Percentiles rank a stretch among this genome's conserved stretches.
Evolutionary conservation across 2,888 invertebrate species (phyloP).

Genomic region (Plagiodera versicolora): DNA sequence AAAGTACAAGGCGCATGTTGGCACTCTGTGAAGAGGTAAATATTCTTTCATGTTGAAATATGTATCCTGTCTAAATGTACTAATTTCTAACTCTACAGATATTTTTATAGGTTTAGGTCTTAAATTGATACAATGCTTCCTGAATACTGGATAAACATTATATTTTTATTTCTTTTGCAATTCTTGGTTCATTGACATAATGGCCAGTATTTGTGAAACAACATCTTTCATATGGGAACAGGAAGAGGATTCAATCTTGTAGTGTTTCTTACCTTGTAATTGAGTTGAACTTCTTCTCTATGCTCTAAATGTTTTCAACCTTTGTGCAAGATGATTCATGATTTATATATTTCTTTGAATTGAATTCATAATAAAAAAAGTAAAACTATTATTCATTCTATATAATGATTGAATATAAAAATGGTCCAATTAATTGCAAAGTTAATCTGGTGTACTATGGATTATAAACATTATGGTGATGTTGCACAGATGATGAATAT

Average conservation of each 20-base stretch:
- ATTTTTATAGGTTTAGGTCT: constrained; percentile 26
- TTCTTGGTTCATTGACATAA: neutral
- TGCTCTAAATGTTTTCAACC: constrained; percentile 40
- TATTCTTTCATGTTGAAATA: constrained; percentile 32
- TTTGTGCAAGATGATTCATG: constrained; percentile 27
- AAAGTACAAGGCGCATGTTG: constrained; percentile 91
- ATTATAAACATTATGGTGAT: too few species aligned
- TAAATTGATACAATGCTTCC: constrained; percentile 13
- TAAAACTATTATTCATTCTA: too few species aligned
- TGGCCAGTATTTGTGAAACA: constrained; percentile 21
- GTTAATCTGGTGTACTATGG: too few species aligned
- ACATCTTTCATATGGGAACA: constrained; percentile 30
- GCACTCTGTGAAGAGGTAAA: constrained; percentile 91
- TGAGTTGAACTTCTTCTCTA: constrained; percentile 34
- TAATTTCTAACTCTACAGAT: constrained; percentile 29
- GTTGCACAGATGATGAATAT: too few species aligned
- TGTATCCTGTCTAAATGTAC: constrained; percentile 25
- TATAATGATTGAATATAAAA: too few species aligned
- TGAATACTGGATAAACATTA: neutral
- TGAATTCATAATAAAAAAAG: too few species aligned
- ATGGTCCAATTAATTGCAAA: too few species aligned
- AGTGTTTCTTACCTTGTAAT: constrained; percentile 34
- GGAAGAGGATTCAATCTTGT: constrained; percentile 32
- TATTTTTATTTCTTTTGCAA: neutral
- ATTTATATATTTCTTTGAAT: too few species aligned